A percentile compares a stretch with the other conserved stretches of the same genome.
These are phyloP conservation scores for Ciconia maguari DNA, from an alignment of 2,113 vertebrate species.

Conservation along the genomic window DNA sequence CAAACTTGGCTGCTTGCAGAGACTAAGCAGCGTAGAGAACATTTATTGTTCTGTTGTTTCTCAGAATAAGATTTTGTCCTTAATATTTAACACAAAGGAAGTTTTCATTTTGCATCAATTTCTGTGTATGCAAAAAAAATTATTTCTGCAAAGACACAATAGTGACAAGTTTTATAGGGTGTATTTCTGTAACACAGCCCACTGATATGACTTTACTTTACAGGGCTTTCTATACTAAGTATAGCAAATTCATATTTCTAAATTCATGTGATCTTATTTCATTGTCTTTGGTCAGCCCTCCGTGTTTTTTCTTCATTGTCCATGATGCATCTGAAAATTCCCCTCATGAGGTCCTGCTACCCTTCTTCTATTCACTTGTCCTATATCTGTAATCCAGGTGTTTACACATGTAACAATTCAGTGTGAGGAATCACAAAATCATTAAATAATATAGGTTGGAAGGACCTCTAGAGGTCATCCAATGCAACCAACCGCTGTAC, in stretches of 20 bases:
- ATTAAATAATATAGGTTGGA: neutral
- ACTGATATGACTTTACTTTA: neutral
- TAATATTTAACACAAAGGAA: neutral
- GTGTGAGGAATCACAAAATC: neutral
- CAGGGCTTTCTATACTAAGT: neutral
- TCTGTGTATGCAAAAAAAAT: neutral
- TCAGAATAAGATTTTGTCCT: neutral
- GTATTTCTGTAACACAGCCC: neutral
- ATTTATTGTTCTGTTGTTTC: neutral
- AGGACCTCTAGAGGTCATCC: neutral
- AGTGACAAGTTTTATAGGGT: neutral
- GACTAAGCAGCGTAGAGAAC: neutral
- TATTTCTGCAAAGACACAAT: neutral
- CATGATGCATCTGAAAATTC: neutral
- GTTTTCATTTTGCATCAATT: neutral
- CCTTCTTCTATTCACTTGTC: neutral
- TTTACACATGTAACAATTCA: neutral
- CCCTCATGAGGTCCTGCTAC: neutral
- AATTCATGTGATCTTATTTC: neutral
- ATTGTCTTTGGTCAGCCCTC: neutral
- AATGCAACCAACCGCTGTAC: neutral
- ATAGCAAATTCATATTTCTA: neutral
- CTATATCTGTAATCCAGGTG: neutral
- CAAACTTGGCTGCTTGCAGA: neutral
- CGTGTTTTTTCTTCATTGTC: neutral